Base-by-base conservation (phyloP, 2,113 vertebrate species). In the Aramus guarauna region DNA sequence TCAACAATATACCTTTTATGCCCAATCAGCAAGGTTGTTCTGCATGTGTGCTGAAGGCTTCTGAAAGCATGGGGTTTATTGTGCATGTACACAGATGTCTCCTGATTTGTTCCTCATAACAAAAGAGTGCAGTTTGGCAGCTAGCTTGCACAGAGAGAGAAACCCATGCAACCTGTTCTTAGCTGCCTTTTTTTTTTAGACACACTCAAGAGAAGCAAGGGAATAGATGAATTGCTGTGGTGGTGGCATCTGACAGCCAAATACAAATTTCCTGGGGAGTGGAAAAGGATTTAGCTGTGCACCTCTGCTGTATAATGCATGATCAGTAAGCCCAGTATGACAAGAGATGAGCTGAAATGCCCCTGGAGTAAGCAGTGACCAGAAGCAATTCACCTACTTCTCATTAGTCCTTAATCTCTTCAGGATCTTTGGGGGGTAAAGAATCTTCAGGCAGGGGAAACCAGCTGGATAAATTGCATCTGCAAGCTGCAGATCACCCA, bases 51-150 rank as follows among this genome's bases (percentile, higher is more conserved):
- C 32, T 47, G 39, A 85, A 71, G 20, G 15, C 5, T 82, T 5
- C 13, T 5, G 50, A 64, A 68, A 75, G 16, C 4, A 19, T n/a
- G 8, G 18, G 3, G 2, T 30, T 94, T 85, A 47, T 58, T 78
- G 3, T 52, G 48, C 0, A 0, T 48, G 26, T 64, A 7, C 34
- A 24, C 3, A 48, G 8, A 27, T 48, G 6, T 19, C 13, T 79
- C 6, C 37, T 37, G 12, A 34, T 52, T 75, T 72, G 8, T 4
- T 85, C 5, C 24, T 68, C 3, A 4, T 39, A 47, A 82, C 16
- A 63, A 34, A 92, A 39, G 5, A 39, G 6, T 32, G 16, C 0
- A 2, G 20, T 88, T 82, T 56, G 19, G 29, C 41, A 91, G 22
- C 7, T 67, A 53, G 22, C 9, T 60, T 92, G 15, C 23, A 53